phyloP scores from a whole-genome alignment of 2,888 invertebrate genomes.

The Drosophila subquinaria region DNA sequence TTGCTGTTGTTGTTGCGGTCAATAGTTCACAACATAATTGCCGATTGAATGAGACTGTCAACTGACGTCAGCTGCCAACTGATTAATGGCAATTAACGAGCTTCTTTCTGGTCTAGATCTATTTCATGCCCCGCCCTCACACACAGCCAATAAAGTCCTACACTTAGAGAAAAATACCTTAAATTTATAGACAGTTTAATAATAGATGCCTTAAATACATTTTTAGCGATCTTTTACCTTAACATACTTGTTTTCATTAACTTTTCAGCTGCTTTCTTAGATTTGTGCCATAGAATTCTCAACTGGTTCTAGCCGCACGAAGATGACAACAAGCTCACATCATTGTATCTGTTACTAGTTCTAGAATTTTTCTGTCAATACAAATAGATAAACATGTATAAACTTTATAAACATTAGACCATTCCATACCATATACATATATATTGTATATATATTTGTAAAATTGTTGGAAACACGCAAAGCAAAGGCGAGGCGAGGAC shows the following conservation, averaged over 20 bases:
- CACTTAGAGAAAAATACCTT: background rate
- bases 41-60: constrained; percentile 66
- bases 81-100: constrained; percentile 70
- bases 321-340: too few relatives aligned
- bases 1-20: constrained; percentile 51
- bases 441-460: background rate
- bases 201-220: too few relatives aligned
- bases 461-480: constrained; percentile 15
- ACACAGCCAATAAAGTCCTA: background rate
- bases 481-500: constrained; percentile 9
- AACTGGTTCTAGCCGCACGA: too few relatives aligned
- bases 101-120: constrained; percentile 16
- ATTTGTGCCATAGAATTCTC: too few relatives aligned
- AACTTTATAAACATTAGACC: background rate
- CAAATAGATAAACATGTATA: constrained; percentile 1
- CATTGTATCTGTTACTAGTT: too few relatives aligned
- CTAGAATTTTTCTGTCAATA: background rate
- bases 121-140: background rate
- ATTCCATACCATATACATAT: background rate
- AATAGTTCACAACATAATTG: constrained; percentile 73
- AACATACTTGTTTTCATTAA: too few relatives aligned
- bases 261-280: too few relatives aligned
- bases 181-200: too few relatives aligned
- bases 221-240: too few relatives aligned
- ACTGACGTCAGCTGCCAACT: constrained; percentile 63